A percentile compares a stretch with the other conserved stretches of the same genome.
Evolutionary conservation across 2,797 vertebrate genomes (phyloP).

Genomic region (Gouania willdenowi): DNA sequence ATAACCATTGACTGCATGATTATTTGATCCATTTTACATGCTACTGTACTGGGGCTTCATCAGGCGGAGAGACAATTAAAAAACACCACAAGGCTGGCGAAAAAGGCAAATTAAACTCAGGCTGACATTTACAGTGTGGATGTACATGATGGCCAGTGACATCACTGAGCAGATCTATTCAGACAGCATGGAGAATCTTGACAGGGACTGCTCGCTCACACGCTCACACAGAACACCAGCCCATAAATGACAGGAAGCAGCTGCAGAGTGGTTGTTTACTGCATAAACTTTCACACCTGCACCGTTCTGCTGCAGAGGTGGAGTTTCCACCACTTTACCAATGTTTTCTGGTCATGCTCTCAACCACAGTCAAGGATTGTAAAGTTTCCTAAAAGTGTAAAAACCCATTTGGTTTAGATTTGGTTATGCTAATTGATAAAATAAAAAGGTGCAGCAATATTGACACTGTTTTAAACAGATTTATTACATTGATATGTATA

Average conservation of each 20-base stretch:
- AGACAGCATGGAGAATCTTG: constrained; percentile 22
- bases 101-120: constrained; percentile 41
- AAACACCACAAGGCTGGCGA: constrained; percentile 1
- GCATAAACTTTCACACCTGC: constrained; percentile 46
- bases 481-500: too few species aligned
- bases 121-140: constrained; percentile 39
- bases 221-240: background rate
- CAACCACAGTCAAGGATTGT: too few species aligned
- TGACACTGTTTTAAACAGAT: too few species aligned
- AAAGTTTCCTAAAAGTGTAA: too few species aligned
- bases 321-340: too few species aligned
- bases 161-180: constrained; percentile 22
- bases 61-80: constrained; percentile 14
- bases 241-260: constrained; percentile 41
- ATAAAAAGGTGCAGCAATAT: too few species aligned
- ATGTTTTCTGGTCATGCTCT: too few species aligned
- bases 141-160: constrained; percentile 9
- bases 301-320: constrained; percentile 1
- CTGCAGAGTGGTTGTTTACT: constrained; percentile 32
- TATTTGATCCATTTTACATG: too few species aligned
- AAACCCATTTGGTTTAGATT: too few species aligned
- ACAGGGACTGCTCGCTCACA: background rate
- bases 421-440: too few species aligned
- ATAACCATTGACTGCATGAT: too few species aligned
- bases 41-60: too few species aligned